A percentile compares a stretch with the other conserved stretches of the same genome.
phyloP scores from a whole-genome alignment of 2,888 invertebrate species.

The Teleogryllus oceanicus region DNA sequence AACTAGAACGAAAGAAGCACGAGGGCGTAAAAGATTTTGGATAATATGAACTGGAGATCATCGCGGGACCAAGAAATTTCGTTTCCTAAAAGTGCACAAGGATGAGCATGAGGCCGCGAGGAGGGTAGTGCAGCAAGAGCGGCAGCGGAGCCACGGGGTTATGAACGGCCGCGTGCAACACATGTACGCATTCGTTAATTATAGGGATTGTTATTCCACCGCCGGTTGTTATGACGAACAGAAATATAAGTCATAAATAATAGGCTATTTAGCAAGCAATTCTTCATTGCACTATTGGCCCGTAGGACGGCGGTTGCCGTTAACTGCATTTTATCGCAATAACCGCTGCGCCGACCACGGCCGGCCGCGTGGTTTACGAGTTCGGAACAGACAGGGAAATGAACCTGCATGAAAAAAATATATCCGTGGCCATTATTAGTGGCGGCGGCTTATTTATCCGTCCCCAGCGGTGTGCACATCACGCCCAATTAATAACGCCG shows the following conservation, averaged over 20 bases:
- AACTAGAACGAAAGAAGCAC: too few relatives aligned
- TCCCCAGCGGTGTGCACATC: slow-evolving; percentile 33
- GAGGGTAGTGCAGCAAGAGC: too few relatives aligned
- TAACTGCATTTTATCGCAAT: slow-evolving; percentile 32
- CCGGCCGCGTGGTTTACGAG: slow-evolving; percentile 31
- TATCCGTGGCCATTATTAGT: slow-evolving; percentile 27
- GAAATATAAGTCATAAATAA: slow-evolving; percentile 31
- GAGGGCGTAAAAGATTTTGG: too few relatives aligned
- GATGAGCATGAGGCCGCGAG: too few relatives aligned
- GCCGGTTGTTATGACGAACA: slow-evolving; percentile 29
- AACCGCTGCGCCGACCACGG: slow-evolving; percentile 27
- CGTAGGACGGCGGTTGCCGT: slow-evolving; percentile 18
- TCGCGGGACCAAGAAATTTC: too few relatives aligned
- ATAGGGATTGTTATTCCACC: slow-evolving; percentile 21
- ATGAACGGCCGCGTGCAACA: not conserved
- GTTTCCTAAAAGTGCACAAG: too few relatives aligned
- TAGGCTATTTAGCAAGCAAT: slow-evolving; percentile 32
- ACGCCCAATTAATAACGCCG: slow-evolving; percentile 35
- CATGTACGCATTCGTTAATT: slow-evolving; percentile 23
- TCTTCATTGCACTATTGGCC: slow-evolving; percentile 30
- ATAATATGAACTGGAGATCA: too few relatives aligned
- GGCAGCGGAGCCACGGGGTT: not conserved
- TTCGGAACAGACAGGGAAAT: slow-evolving; percentile 32
- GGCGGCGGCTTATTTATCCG: slow-evolving; percentile 32
- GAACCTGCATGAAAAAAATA: slow-evolving; percentile 28